Evolutionary conservation across 2,888 invertebrate species (phyloP), one percentile per base, ranked within the genome.

Genomic region (Lysandra coridon): DNA sequence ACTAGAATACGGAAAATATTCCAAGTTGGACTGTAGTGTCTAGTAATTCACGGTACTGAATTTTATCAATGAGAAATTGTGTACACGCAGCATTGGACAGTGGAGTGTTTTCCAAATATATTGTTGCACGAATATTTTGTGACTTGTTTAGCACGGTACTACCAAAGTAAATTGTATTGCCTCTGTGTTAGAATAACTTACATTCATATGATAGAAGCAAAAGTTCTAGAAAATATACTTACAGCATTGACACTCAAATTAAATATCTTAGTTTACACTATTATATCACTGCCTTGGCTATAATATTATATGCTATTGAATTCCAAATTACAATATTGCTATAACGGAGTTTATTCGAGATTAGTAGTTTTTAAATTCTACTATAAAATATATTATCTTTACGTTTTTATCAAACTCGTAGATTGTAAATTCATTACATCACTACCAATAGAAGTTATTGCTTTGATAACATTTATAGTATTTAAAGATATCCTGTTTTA

Each of bases 41-140:
- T 81, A 81, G 82, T 89, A 89, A 90, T 88, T 89, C 90, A 90
- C 88, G 87, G 88, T 79, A 80, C 81, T 80, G 80, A 80, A 82
- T 82, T 82, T 82, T 83, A 83, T 82, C 83, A 79, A 81, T 82
- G 83, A 83, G 82, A 82, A 82, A 83, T 83, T 80, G 82, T 83
- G 80, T 82, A 85, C 87, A 86, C 83, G 87, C 87, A 80, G 79
- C 80, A 78, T 78, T 69, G 76, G 80, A 80, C 81, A 80, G 78
- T 12, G 33, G 73, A 79, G 78, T 81, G 85, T 79, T 79, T 75
- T 75, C 79, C 75, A 49, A 75, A 60, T 57, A 74, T 60, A 79
- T 73, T 79, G 60, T 62, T 79, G 62, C 37, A 79, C 30, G 49
- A 74, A 75, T 79, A 79, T 57, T 69, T 69, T 78, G 73, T 37